phyloP scores from a whole-genome alignment of 2,797 vertebrate genomes.

The Tragopan temminckii region DNA sequence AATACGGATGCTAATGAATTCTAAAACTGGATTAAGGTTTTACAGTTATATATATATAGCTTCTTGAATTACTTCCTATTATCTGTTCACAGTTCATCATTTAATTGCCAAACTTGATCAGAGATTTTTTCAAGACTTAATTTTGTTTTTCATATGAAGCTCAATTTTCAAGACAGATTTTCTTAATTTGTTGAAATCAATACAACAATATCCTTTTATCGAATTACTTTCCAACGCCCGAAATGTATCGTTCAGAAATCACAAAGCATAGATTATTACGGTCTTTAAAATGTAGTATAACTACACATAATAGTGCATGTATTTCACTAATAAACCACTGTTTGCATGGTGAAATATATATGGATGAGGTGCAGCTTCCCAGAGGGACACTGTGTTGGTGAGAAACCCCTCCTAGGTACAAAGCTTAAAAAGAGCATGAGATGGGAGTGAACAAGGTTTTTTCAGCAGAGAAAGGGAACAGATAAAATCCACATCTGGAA shows the following conservation, averaged over 20 bases:
- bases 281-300: not conserved
- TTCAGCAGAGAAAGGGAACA: not conserved
- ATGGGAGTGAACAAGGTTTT: not conserved
- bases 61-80: not conserved
- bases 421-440: not conserved
- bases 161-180: not conserved
- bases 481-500: not conserved
- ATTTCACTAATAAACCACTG: not conserved
- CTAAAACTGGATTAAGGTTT: not conserved
- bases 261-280: not conserved
- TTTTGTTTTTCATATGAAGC: not conserved
- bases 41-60: not conserved
- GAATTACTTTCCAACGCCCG: not conserved
- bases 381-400: not conserved
- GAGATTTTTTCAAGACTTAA: not conserved
- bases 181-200: not conserved
- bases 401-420: not conserved
- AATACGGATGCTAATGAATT: not conserved
- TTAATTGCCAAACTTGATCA: not conserved
- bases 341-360: not conserved
- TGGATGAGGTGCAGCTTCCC: not conserved
- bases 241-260: not conserved
- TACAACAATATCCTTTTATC: not conserved
- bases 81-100: not conserved
- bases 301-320: accelerated